A percentile compares a stretch with the other conserved stretches of the same genome.
Conservation (phyloP, 2,888 invertebrate genomes). For the Polietes domitor region DNA sequence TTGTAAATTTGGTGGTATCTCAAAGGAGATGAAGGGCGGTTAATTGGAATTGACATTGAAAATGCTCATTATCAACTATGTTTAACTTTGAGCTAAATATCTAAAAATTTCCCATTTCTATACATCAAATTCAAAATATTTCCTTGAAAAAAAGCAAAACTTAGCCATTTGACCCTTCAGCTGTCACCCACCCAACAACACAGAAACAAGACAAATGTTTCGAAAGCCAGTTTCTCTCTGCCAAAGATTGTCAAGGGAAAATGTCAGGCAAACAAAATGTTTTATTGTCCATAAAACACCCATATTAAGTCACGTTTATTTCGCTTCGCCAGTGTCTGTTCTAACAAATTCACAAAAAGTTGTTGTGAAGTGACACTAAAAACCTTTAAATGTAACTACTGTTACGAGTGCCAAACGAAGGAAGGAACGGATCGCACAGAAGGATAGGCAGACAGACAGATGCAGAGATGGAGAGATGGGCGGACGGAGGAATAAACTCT, state of each 20-base stretch:
- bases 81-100: no score
- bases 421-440: background rate
- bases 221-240: background rate
- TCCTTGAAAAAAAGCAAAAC: background rate
- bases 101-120: no score
- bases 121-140: background rate
- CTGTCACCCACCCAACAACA: background rate
- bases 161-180: background rate
- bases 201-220: slow-evolving; percentile 1
- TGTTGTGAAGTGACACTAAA: slow-evolving; percentile 31
- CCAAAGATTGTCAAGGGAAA: slow-evolving; percentile 6
- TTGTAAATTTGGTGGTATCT: no score
- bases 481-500: slow-evolving; percentile 8
- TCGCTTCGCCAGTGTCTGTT: background rate
- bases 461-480: background rate
- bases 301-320: slow-evolving; percentile 40
- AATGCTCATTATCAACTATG: no score
- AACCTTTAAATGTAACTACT: slow-evolving; percentile 36
- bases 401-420: background rate
- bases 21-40: no score
- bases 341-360: slow-evolving; percentile 24
- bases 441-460: slow-evolving; percentile 16
- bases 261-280: slow-evolving; percentile 27
- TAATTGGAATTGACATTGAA: no score
- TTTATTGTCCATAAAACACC: slow-evolving; percentile 33